These are phyloP conservation scores for Phrynocephalus forsythii DNA, from an alignment of 2,797 vertebrate genomes.

Conservation along the genomic window DNA sequence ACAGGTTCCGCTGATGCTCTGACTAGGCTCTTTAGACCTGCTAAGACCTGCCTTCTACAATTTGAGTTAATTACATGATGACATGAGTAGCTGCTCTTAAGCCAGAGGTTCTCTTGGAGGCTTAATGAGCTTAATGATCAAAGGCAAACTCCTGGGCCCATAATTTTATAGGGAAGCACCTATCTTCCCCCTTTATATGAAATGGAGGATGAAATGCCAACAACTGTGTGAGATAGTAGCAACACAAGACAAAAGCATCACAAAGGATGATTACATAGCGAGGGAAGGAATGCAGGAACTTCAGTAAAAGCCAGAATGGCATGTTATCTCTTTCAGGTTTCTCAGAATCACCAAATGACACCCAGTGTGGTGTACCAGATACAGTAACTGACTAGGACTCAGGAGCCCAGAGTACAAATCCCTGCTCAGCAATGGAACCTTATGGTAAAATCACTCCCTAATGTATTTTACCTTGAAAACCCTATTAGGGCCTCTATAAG, in stretches of 20 bases:
- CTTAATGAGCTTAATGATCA: not conserved
- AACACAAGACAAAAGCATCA: not conserved
- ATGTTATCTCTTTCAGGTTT: not conserved
- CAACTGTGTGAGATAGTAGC: not conserved
- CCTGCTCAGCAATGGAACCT: too few relatives aligned
- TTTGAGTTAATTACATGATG: slow-evolving; percentile 3
- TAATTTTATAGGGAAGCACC: not conserved
- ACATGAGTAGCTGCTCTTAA: not conserved
- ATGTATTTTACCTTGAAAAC: too few relatives aligned
- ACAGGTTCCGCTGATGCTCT: not conserved
- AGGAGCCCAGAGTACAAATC: too few relatives aligned
- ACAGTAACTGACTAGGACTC: too few relatives aligned
- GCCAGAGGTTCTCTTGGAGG: too few relatives aligned
- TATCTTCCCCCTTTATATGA: not conserved
- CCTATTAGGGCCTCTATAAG: too few relatives aligned
- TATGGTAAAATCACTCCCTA: too few relatives aligned
- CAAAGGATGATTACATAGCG: not conserved
- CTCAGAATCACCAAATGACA: not conserved
- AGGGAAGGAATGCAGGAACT: slow-evolving; percentile 5
- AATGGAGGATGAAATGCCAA: not conserved
- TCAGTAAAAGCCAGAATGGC: not conserved
- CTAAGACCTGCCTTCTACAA: slow-evolving; percentile 9
- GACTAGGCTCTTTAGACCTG: not conserved
- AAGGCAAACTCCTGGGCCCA: not conserved
- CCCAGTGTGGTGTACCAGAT: too few relatives aligned